Evolutionary conservation across 2,797 vertebrate genomes (phyloP).

Genomic region (Mormyrus proboscirostris): DNA sequence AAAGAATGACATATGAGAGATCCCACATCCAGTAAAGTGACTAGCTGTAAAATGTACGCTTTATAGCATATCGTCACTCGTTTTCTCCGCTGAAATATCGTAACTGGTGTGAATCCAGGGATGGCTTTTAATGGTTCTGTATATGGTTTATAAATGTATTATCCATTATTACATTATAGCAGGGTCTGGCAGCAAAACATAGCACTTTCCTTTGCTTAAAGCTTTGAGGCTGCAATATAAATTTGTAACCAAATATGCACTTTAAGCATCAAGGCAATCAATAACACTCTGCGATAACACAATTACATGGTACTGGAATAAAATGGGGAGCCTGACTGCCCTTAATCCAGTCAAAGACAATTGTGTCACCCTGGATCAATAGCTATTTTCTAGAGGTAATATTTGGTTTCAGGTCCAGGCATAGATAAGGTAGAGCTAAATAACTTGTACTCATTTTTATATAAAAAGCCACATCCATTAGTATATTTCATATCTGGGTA

Average conservation of each 20-base stretch:
- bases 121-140: background rate
- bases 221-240: slow-evolving; percentile 33
- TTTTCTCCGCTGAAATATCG: background rate
- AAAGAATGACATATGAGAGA: background rate
- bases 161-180: slow-evolving; percentile 28
- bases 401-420: slow-evolving; percentile 18
- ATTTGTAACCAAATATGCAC: slow-evolving; percentile 41
- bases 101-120: background rate
- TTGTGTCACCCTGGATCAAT: slow-evolving; percentile 37
- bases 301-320: slow-evolving; percentile 32
- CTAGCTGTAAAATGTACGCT: background rate
- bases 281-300: slow-evolving; percentile 43
- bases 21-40: background rate
- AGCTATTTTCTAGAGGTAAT: slow-evolving; percentile 34
- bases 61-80: background rate
- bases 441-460: background rate
- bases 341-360: slow-evolving; percentile 30
- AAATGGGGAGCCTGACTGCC: slow-evolving; percentile 28
- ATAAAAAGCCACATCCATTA: slow-evolving; percentile 7
- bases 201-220: slow-evolving; percentile 26
- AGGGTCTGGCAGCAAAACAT: slow-evolving; percentile 17
- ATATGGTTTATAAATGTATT: background rate
- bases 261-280: slow-evolving; percentile 43
- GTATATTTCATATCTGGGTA: background rate
- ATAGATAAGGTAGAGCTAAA: slow-evolving; percentile 14